Evolutionary conservation across 2,113 vertebrate genomes (phyloP).

Genomic region (Stigmatopora nigra): DNA sequence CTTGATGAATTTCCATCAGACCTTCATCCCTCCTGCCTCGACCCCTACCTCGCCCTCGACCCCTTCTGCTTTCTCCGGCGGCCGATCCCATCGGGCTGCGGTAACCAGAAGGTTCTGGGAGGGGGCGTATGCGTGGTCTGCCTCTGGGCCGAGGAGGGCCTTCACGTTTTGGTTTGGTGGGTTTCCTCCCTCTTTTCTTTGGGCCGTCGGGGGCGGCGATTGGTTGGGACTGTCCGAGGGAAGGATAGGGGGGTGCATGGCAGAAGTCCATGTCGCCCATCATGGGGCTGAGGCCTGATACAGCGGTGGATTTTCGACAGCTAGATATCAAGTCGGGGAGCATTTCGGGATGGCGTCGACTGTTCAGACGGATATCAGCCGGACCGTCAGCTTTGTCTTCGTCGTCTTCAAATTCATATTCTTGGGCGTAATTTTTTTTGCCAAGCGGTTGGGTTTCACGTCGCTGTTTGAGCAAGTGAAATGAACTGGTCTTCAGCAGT

Average conservation of each 20-base stretch:
- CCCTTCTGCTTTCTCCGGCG: slow-evolving; percentile 53
- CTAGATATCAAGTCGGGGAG: slow-evolving; percentile 87
- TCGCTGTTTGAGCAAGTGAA: slow-evolving; percentile 80
- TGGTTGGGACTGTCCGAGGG: slow-evolving; percentile 62
- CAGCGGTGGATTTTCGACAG: slow-evolving; percentile 67
- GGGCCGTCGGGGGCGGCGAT: slow-evolving; percentile 63
- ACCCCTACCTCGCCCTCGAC: slow-evolving; percentile 63
- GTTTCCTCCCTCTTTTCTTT: slow-evolving; percentile 82
- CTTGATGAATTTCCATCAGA: slow-evolving; percentile 57
- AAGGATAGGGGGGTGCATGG: slow-evolving; percentile 65
- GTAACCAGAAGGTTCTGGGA: slow-evolving; percentile 72
- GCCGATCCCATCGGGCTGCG: slow-evolving; percentile 64
- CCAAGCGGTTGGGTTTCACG: slow-evolving; percentile 68
- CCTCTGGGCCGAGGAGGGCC: slow-evolving; percentile 82
- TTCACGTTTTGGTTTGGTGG: slow-evolving; percentile 84
- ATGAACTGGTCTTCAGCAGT: slow-evolving; percentile 83
- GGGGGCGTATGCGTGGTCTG: slow-evolving; percentile 79
- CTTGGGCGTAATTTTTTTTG: slow-evolving; percentile 83
- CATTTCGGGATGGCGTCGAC: slow-evolving; percentile 75
- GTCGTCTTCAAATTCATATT: slow-evolving; percentile 87
- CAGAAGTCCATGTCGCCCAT: slow-evolving; percentile 84
- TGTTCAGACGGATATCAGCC: slow-evolving; percentile 86
- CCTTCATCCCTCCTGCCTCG: slow-evolving; percentile 62
- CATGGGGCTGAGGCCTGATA: slow-evolving; percentile 72
- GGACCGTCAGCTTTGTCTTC: slow-evolving; percentile 84